Evolutionary conservation across 30 jellyfish, hydroid and myxozoan species (phyloP).

Genomic region (Mastigias papua): DNA sequence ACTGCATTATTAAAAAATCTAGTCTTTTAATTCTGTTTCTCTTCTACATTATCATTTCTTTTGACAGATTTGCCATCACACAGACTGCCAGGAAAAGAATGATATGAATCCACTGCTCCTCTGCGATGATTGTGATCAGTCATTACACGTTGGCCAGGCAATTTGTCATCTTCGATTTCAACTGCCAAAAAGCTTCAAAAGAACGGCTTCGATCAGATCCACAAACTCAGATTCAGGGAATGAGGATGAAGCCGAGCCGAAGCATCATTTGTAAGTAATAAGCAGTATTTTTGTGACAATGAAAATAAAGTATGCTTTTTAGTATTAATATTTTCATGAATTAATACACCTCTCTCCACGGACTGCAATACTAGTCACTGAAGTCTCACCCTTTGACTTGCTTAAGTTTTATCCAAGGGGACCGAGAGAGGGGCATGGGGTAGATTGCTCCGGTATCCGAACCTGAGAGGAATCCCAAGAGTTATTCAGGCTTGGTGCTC

Average conservation of each 20-base stretch:
- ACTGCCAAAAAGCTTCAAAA: constrained; percentile 69
- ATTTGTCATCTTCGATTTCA: constrained; percentile 87
- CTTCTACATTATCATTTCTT: background rate
- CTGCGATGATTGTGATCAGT: constrained; percentile 85
- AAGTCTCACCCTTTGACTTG: too few relatives aligned
- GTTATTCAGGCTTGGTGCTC: too few relatives aligned
- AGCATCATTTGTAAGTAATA: constrained; percentile 64
- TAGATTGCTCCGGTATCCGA: too few relatives aligned
- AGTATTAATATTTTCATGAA: too few relatives aligned
- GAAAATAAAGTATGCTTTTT: background rate
- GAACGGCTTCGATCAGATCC: constrained; percentile 84
- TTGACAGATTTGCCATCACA: constrained; percentile 87
- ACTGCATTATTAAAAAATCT: background rate
- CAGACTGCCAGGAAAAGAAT: constrained; percentile 89
- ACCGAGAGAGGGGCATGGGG: too few relatives aligned
- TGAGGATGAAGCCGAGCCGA: constrained; percentile 83
- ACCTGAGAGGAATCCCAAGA: too few relatives aligned
- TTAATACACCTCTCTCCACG: too few relatives aligned
- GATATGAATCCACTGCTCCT: constrained; percentile 78
- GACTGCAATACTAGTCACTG: too few relatives aligned
- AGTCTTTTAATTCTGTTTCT: background rate
- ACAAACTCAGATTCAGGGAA: constrained; percentile 91
- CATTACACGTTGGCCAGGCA: constrained; percentile 67
- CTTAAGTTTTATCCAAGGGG: too few relatives aligned
- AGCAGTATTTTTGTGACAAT: too few relatives aligned